Evolutionary conservation across 2,113 vertebrate genomes (phyloP).

Genomic region (Dendrocopos noguchii): DNA sequence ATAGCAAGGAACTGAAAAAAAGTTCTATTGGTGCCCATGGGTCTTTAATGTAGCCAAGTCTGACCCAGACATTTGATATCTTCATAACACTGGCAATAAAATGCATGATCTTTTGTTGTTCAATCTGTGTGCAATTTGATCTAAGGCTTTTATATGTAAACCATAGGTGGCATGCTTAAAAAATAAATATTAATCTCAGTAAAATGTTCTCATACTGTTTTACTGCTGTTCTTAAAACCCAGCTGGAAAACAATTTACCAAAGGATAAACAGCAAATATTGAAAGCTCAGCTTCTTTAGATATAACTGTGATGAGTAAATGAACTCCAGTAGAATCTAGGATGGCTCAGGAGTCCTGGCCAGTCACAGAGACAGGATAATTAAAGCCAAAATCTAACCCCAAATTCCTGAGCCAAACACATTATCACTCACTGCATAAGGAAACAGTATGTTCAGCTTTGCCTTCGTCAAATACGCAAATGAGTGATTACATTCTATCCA

Average conservation of each 20-base stretch:
- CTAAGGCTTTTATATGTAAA: background rate
- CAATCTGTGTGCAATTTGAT: constrained; percentile 18
- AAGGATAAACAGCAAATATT: background rate
- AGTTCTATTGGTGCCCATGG: background rate
- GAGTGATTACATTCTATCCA: background rate
- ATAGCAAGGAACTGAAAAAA: constrained; percentile 23
- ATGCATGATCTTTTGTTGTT: constrained; percentile 12
- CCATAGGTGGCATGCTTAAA: constrained; percentile 59
- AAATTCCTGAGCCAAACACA: background rate
- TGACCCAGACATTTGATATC: constrained; percentile 64
- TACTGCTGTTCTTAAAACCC: constrained; percentile 24
- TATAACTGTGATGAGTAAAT: background rate
- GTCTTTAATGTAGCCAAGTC: constrained; percentile 30
- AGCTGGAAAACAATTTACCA: background rate
- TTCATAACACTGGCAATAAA: constrained; percentile 51
- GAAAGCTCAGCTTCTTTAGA: background rate
- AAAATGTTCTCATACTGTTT: constrained; percentile 33
- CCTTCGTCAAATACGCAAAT: background rate
- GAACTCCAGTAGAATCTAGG: background rate
- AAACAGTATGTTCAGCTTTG: background rate
- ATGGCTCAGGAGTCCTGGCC: background rate
- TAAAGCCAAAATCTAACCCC: background rate
- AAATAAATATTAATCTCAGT: constrained; percentile 57
- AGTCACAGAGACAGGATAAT: background rate
- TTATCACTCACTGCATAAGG: background rate